Conservation (phyloP, 2,113 vertebrate genomes). For the Rhea americana region DNA sequence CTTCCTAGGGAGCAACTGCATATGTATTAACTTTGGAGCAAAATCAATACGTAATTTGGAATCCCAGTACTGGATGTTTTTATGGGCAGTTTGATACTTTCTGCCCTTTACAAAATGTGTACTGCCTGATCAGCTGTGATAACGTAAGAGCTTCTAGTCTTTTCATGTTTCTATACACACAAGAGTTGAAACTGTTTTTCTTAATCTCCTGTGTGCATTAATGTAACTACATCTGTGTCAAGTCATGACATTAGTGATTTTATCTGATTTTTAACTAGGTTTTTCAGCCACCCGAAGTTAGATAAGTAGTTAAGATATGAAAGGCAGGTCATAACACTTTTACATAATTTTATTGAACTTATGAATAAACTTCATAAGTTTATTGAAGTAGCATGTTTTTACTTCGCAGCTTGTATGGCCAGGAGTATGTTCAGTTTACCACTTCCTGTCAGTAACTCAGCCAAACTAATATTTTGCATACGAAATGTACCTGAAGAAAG, state of each 20-base stretch:
- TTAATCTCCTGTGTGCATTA: background rate
- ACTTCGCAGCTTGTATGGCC: background rate
- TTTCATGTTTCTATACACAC: accelerated
- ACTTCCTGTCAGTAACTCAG: background rate
- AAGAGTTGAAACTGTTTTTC: background rate
- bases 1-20: slow-evolving; percentile 85
- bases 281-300: background rate
- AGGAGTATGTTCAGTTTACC: background rate
- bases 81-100: slow-evolving; percentile 96
- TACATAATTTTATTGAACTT: background rate
- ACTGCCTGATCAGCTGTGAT: slow-evolving; percentile 87
- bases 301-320: background rate
- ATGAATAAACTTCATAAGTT: background rate
- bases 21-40: slow-evolving; percentile 93
- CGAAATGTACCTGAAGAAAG: background rate
- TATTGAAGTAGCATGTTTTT: background rate
- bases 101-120: slow-evolving; percentile 89
- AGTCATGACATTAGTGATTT: background rate
- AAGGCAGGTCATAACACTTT: background rate
- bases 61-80: slow-evolving; percentile 88
- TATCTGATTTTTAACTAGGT: background rate
- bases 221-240: background rate
- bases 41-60: slow-evolving; percentile 91
- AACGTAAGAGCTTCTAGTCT: slow-evolving; percentile 84
- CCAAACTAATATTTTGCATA: background rate